A percentile compares a stretch with the other conserved stretches of the same genome.
Evolutionary conservation across 1,140 invertebrate species (phyloP).

Genomic region (Aplysia californica): DNA sequence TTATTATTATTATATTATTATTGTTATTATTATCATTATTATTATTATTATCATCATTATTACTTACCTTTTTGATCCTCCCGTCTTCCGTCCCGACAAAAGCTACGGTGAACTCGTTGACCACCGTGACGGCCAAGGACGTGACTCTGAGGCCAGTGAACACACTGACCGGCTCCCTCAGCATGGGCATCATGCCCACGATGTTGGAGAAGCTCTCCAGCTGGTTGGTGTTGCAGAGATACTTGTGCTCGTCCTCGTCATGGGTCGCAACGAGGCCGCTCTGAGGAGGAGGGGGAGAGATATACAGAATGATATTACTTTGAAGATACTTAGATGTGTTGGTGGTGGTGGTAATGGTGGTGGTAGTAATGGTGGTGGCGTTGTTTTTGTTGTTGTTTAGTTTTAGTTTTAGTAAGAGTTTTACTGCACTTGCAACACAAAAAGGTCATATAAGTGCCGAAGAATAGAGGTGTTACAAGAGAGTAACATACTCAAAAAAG

Average conservation of each 20-base stretch:
- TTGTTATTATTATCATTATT: neutral
- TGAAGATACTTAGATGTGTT: neutral
- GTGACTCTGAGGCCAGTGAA: constrained; percentile 72
- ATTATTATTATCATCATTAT: neutral
- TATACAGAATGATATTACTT: neutral
- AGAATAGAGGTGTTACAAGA: no score
- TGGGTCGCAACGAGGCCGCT: constrained; percentile 33
- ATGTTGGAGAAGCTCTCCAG: constrained; percentile 46
- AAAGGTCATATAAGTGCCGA: no score
- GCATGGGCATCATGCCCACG: constrained; percentile 36
- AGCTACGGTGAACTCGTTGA: constrained; percentile 95
- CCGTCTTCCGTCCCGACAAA: constrained; percentile 93
- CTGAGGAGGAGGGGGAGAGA: constrained; percentile 10
- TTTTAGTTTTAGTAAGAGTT: no score
- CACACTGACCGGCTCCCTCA: constrained; percentile 30
- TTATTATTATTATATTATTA: neutral
- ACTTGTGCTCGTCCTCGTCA: constrained; percentile 38
- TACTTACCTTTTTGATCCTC: constrained; percentile 89
- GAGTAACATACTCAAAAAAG: no score
- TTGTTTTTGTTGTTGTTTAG: no score
- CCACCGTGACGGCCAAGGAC: constrained; percentile 92
- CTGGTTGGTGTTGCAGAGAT: constrained; percentile 45
- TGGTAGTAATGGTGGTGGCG: neutral
- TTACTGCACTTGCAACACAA: no score
- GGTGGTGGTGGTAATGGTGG: neutral